Conservation (phyloP, 1,140 invertebrate genomes). For the Dreissena polymorpha region DNA sequence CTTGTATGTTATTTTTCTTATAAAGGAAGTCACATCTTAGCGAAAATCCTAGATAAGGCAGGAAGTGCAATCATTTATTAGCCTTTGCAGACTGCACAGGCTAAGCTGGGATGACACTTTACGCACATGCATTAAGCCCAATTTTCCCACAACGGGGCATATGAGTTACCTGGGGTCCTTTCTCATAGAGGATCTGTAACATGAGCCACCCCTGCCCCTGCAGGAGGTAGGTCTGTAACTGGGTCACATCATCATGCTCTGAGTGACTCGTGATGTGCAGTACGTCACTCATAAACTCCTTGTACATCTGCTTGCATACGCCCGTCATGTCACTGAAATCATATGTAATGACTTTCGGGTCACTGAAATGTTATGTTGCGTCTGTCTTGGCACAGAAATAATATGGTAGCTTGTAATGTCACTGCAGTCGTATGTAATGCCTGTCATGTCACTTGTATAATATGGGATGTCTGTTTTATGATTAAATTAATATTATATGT, state of each 20-base stretch:
- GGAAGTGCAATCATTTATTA: no score
- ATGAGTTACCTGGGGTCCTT: constrained; percentile 61
- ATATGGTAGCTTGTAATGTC: not conserved
- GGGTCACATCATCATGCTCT: constrained; percentile 61
- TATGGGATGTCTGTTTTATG: no score
- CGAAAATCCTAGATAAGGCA: no score
- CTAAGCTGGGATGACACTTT: no score
- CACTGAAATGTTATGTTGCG: not conserved
- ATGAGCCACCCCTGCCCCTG: constrained; percentile 67
- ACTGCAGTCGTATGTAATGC: not conserved
- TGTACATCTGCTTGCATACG: constrained; percentile 69
- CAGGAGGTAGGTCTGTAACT: constrained; percentile 68
- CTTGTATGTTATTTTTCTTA: no score
- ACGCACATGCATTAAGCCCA: no score
- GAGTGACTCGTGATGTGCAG: constrained; percentile 61
- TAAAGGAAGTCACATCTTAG: no score
- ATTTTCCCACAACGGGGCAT: no score
- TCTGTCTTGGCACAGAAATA: not conserved
- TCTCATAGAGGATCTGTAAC: constrained; percentile 62
- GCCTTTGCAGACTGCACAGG: no score
- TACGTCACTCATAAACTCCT: constrained; percentile 74
- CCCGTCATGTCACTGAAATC: constrained; percentile 73
- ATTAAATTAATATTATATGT: no score
- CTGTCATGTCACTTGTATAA: not conserved
- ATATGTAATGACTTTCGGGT: not conserved